Evolutionary conservation across 37 sponge, comb jelly and placozoan genomes (phyloP).

Genomic region (Spongia lamella): DNA sequence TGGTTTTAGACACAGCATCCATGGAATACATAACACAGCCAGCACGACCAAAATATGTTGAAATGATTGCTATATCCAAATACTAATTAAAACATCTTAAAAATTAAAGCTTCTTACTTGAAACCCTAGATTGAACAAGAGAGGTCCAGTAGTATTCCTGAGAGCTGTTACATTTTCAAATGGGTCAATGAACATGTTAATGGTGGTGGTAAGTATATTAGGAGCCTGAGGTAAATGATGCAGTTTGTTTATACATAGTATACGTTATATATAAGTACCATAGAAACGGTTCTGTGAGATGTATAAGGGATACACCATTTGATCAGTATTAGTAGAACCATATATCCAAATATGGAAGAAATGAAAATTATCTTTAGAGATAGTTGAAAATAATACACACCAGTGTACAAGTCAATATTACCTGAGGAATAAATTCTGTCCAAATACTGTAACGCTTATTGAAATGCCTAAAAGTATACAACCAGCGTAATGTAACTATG

Average conservation of each 20-base stretch:
- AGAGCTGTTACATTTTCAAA: too few relatives aligned
- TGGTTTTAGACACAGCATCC: slow-evolving; percentile 70
- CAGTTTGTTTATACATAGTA: background rate
- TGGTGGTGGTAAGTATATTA: slow-evolving; percentile 69
- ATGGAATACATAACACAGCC: slow-evolving; percentile 71
- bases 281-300: background rate
- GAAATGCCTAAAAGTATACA: slow-evolving; percentile 54
- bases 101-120: too few relatives aligned
- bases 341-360: slow-evolving; percentile 65
- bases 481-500: too few relatives aligned
- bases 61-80: background rate
- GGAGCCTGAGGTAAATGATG: slow-evolving; percentile 43
- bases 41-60: slow-evolving; percentile 64
- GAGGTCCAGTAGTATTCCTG: too few relatives aligned
- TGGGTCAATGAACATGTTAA: slow-evolving; percentile 80
- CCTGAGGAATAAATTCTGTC: slow-evolving; percentile 58
- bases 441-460: slow-evolving; percentile 54
- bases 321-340: slow-evolving; percentile 66
- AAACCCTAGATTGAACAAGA: too few relatives aligned
- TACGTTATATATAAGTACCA: background rate
- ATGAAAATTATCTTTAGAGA: slow-evolving; percentile 58
- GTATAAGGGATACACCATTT: slow-evolving; percentile 64
- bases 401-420: background rate
- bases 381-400: background rate
- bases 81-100: slow-evolving; percentile 17